Conservation (phyloP, 2,797 vertebrate genomes). For the Malacoctenus gilli region DNA sequence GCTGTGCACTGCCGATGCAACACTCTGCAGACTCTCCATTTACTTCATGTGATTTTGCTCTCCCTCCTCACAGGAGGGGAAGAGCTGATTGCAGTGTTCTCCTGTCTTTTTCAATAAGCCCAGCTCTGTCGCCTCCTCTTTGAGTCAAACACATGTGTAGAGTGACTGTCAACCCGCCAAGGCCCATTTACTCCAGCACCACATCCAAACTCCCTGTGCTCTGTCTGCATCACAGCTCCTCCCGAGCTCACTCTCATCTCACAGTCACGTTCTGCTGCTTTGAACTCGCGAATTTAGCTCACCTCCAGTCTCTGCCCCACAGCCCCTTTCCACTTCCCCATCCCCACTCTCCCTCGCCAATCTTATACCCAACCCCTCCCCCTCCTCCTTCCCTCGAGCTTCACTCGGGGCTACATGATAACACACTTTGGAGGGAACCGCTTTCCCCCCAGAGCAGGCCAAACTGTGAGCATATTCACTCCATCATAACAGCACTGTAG, state of each 20-base stretch:
- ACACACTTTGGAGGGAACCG: constrained; percentile 74
- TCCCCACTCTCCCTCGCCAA: constrained; percentile 48
- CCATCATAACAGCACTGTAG: constrained; percentile 72
- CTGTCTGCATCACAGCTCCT: constrained; percentile 51
- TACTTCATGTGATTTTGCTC: constrained; percentile 62
- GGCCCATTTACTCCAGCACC: constrained; percentile 57
- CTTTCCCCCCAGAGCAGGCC: constrained; percentile 67
- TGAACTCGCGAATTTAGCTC: constrained; percentile 70
- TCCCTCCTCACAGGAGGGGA: constrained; percentile 58
- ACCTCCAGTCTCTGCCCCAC: constrained; percentile 66
- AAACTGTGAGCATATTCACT: constrained; percentile 72
- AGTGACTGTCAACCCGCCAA: constrained; percentile 70
- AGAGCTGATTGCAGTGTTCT: constrained; percentile 72
- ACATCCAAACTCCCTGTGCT: constrained; percentile 50
- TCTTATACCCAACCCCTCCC: constrained; percentile 29
- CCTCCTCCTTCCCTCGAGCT: constrained; percentile 48
- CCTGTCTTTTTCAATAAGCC: constrained; percentile 69
- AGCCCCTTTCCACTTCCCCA: constrained; percentile 33
- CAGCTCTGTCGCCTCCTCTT: constrained; percentile 61
- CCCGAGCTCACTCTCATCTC: constrained; percentile 37
- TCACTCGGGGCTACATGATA: constrained; percentile 69
- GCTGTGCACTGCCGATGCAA: constrained; percentile 28
- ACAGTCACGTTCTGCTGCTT: constrained; percentile 65
- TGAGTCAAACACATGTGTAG: constrained; percentile 64
- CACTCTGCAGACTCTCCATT: constrained; percentile 36